Evolutionary conservation across 30 jellyfish, hydroid and myxozoan species (phyloP).

Genomic region (Phacellophora camtschatica): DNA sequence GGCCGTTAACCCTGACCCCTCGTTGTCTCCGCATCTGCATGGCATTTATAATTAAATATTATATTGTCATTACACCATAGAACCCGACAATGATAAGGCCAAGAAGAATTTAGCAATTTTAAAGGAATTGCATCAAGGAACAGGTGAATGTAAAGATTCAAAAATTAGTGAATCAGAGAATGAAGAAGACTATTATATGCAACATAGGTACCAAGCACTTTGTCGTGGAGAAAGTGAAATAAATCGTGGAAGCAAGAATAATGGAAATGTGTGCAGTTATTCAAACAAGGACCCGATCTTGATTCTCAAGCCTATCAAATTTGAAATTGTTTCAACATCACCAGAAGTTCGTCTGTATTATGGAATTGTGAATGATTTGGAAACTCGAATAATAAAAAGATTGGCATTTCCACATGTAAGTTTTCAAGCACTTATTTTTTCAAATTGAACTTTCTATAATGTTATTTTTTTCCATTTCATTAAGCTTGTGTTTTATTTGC

Average conservation of each 20-base stretch:
- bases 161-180: background rate
- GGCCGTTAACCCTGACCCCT: background rate
- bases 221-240: constrained; percentile 34
- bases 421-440: too few species aligned
- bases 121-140: background rate
- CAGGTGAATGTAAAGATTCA: background rate
- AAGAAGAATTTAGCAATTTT: background rate
- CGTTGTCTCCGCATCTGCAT: background rate
- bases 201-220: constrained; percentile 26
- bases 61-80: background rate
- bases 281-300: constrained; percentile 48
- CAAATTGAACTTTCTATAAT: too few species aligned
- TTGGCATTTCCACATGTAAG: constrained; percentile 85
- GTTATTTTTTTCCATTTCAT: too few species aligned
- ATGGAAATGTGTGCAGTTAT: constrained; percentile 43
- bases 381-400: constrained; percentile 36
- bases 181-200: constrained; percentile 2
- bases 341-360: constrained; percentile 74
- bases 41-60: background rate
- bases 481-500: too few species aligned
- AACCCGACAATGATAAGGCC: constrained; percentile 23
- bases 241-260: background rate
- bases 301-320: constrained; percentile 60
- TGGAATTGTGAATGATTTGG: constrained; percentile 45
- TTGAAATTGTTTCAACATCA: constrained; percentile 43